Evolutionary conservation across 2,113 vertebrate species (phyloP).

Genomic region (Ondatra zibethicus): DNA sequence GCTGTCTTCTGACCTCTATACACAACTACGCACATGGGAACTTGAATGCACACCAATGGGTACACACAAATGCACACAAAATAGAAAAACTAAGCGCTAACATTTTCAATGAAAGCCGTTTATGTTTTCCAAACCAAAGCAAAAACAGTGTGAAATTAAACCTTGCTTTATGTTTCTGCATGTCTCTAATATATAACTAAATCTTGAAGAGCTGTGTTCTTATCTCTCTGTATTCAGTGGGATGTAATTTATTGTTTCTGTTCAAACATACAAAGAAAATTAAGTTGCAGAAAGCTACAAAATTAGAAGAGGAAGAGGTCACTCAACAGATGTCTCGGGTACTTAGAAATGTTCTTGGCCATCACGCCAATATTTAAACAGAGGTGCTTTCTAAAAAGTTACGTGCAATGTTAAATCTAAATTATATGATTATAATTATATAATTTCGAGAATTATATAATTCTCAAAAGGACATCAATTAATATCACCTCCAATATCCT

Average conservation of each 20-base stretch:
- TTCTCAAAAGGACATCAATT: background rate
- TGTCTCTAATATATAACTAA: background rate
- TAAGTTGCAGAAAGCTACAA: background rate
- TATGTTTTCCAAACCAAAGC: conserved; percentile 21
- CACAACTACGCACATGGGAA: background rate
- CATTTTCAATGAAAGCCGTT: background rate
- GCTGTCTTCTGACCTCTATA: background rate
- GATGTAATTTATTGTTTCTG: background rate
- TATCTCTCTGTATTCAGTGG: background rate
- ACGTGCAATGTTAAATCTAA: background rate
- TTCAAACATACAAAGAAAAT: conserved; percentile 35
- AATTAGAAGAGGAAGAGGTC: background rate
- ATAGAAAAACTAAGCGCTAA: background rate
- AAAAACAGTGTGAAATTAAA: background rate
- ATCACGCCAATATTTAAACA: background rate
- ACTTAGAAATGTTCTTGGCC: background rate
- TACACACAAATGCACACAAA: background rate
- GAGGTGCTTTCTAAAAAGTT: conserved; percentile 3
- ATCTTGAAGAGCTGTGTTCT: background rate
- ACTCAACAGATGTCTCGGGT: conserved; percentile 1
- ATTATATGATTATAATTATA: too few relatives aligned
- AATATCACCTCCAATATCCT: background rate
- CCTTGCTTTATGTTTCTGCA: background rate
- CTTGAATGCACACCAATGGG: background rate
- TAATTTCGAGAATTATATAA: too few relatives aligned